phyloP scores from a whole-genome alignment of 2,888 invertebrate genomes.

The Drosophila differens region DNA sequence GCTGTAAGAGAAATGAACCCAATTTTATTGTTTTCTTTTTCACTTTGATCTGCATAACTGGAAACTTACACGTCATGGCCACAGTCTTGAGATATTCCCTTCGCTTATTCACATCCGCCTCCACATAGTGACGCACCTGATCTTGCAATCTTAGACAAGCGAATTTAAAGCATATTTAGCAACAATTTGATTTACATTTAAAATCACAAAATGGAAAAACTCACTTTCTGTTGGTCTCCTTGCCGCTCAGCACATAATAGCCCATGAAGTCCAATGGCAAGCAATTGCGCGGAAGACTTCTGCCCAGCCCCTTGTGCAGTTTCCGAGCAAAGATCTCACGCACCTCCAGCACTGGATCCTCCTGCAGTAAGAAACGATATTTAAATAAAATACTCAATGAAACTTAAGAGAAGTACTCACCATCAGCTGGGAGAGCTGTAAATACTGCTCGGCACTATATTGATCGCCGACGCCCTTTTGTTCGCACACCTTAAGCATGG shows the following conservation, averaged over 20 bases:
- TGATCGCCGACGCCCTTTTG: constrained; percentile 98
- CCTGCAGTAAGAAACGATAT: constrained; percentile 85
- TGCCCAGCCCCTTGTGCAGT: constrained; percentile 94
- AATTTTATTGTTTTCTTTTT: background rate
- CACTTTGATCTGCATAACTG: background rate
- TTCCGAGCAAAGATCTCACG: constrained; percentile 95
- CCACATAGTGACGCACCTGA: constrained; percentile 92
- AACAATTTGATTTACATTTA: background rate
- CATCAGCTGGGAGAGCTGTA: constrained; percentile 96
- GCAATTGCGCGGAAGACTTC: constrained; percentile 95
- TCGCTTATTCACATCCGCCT: constrained; percentile 94
- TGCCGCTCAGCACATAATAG: constrained; percentile 95
- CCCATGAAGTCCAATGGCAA: constrained; percentile 98
- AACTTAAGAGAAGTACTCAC: constrained; percentile 86
- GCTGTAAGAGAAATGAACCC: constrained; percentile 47
- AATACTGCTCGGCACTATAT: constrained; percentile 97
- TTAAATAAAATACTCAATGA: background rate
- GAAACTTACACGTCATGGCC: constrained; percentile 86
- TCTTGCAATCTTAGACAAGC: constrained; percentile 77
- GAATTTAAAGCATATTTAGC: background rate
- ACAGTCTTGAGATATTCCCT: constrained; percentile 96
- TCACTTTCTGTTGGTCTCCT: constrained; percentile 93
- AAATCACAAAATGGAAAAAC: constrained; percentile 2
- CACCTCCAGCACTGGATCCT: constrained; percentile 92
- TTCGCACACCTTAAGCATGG: constrained; percentile 98